These are phyloP conservation scores for Toxotes chatareus DNA, from an alignment of 2,113 vertebrate species.

Conservation along the genomic window DNA sequence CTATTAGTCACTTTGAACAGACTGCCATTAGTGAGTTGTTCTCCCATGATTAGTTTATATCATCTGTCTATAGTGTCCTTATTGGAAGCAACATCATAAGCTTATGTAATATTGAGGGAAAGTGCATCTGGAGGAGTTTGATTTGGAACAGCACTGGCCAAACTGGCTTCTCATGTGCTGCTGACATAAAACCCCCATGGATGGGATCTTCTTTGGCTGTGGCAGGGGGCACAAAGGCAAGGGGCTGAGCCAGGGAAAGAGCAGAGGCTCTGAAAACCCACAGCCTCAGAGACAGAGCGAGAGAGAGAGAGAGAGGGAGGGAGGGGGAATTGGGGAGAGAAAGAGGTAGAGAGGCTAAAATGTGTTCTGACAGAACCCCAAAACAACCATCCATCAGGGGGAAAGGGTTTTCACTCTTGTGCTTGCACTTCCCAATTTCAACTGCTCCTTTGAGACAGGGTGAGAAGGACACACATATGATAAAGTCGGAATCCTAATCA, in stretches of 20 bases:
- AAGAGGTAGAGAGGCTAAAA: conserved; percentile 7
- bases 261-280: conserved; percentile 45
- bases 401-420: not conserved
- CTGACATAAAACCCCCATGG: conserved; percentile 43
- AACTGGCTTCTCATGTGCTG: conserved; percentile 47
- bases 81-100: conserved; percentile 15
- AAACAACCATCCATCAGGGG: conserved; percentile 13
- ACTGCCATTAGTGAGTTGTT: conserved; percentile 5
- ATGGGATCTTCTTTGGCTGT: conserved; percentile 53
- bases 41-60: conserved; percentile 23
- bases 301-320: not conserved
- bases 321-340: conserved; percentile 12
- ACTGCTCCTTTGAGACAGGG: conserved; percentile 32
- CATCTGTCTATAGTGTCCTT: conserved; percentile 21
- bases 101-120: conserved; percentile 33
- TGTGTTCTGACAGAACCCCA: conserved; percentile 23
- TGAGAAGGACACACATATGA: conserved; percentile 29
- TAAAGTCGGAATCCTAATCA: conserved; percentile 32
- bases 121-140: conserved; percentile 40
- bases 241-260: conserved; percentile 38
- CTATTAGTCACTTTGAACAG: conserved; percentile 23
- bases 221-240: conserved; percentile 27
- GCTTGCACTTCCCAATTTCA: not conserved
- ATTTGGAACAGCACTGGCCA: conserved; percentile 33
- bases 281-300: not conserved